Evolutionary conservation across 30 jellyfish, hydroid and myxozoan genomes (phyloP).

Genomic region (Mastigias papua): DNA sequence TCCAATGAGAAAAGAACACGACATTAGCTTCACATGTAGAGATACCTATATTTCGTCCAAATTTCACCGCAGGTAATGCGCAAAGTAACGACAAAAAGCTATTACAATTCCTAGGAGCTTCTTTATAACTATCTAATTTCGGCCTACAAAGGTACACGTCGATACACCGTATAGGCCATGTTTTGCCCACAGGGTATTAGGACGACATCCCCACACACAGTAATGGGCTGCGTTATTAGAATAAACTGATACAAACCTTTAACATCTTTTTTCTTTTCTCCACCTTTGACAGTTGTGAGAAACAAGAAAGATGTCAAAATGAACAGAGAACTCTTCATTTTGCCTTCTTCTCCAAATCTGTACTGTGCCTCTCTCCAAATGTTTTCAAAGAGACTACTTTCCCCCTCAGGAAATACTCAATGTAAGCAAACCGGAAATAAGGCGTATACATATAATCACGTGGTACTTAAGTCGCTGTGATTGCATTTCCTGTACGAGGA

Average conservation of each 20-base stretch:
- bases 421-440: slow-evolving; percentile 46
- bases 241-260: slow-evolving; percentile 3
- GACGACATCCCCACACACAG: neutral
- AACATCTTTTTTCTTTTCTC: slow-evolving; percentile 22
- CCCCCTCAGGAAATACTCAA: slow-evolving; percentile 65
- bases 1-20: too few species aligned
- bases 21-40: too few species aligned
- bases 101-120: too few species aligned
- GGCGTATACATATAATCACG: slow-evolving; percentile 24
- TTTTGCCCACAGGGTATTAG: neutral
- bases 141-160: too few species aligned
- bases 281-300: slow-evolving; percentile 15
- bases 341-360: neutral
- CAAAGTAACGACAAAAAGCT: too few species aligned
- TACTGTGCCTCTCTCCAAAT: slow-evolving; percentile 20
- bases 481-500: slow-evolving; percentile 56
- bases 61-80: too few species aligned
- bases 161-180: neutral
- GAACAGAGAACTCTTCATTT: slow-evolving; percentile 15
- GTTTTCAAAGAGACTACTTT: slow-evolving; percentile 15
- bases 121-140: too few species aligned
- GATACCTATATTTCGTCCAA: too few species aligned
- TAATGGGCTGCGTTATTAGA: neutral
- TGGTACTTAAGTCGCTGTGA: slow-evolving; percentile 10
- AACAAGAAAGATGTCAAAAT: slow-evolving; percentile 2